phyloP scores from a whole-genome alignment of 2,113 vertebrate genomes.

The Oriolus oriolus region DNA sequence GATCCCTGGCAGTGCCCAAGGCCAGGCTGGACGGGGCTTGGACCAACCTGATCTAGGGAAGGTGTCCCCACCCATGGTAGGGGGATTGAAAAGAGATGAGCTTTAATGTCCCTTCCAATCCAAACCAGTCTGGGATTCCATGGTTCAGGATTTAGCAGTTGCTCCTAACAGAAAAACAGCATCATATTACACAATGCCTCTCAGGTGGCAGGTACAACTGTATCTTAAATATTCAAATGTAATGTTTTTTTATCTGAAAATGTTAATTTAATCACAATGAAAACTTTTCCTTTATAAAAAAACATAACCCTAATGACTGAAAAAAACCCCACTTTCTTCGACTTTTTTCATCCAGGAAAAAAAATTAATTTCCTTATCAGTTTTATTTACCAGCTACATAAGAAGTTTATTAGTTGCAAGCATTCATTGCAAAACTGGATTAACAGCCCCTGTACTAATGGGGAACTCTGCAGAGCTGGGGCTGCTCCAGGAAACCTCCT shows the following conservation, averaged over 20 bases:
- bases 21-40: rapidly evolving
- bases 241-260: neutral
- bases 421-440: neutral
- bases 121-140: neutral
- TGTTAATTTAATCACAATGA: neutral
- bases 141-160: neutral
- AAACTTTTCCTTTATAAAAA: neutral
- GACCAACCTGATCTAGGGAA: neutral
- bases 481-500: neutral
- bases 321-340: rapidly evolving
- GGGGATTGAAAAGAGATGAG: neutral
- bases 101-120: neutral
- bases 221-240: neutral
- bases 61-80: neutral
- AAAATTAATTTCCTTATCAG: neutral
- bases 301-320: neutral
- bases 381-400: neutral
- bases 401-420: neutral
- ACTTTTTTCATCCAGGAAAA: neutral
- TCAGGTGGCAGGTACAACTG: neutral
- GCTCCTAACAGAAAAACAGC: neutral
- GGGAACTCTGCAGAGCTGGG: neutral
- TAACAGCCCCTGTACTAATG: neutral
- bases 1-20: neutral
- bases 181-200: neutral